Conservation (phyloP, 1,140 invertebrate species). For the Agrypnia vestita region DNA sequence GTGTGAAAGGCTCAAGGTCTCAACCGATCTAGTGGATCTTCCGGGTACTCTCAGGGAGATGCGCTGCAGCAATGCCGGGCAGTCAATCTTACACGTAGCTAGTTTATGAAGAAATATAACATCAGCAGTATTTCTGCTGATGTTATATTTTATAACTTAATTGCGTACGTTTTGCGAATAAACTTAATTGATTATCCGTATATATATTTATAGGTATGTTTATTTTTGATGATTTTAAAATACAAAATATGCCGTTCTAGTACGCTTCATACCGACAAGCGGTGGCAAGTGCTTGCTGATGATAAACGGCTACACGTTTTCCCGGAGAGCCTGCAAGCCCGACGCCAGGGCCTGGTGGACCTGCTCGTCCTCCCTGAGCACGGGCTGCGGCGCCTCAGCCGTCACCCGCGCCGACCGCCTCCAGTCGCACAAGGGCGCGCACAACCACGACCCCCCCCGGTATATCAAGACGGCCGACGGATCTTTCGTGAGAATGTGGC, state of each 20-base stretch:
- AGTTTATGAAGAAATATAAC: no score
- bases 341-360: constrained; percentile 16
- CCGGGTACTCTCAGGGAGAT: no score
- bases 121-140: no score
- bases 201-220: no score
- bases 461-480: background rate
- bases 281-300: constrained; percentile 34
- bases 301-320: constrained; percentile 39
- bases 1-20: no score
- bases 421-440: background rate
- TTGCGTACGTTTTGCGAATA: no score
- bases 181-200: no score
- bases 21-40: no score
- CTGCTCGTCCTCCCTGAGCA: constrained; percentile 15
- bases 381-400: constrained; percentile 4
- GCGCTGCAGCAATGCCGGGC: no score
- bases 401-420: background rate
- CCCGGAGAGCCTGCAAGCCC: background rate
- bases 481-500: background rate
- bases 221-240: no score
- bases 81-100: no score
- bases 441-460: background rate
- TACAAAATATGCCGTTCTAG: background rate
- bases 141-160: no score
- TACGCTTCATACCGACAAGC: constrained; percentile 17